Percentiles rank a stretch among this genome's conserved stretches.
Conservation (phyloP, 2,888 invertebrate genomes). For the Asteroscopus sphinx region DNA sequence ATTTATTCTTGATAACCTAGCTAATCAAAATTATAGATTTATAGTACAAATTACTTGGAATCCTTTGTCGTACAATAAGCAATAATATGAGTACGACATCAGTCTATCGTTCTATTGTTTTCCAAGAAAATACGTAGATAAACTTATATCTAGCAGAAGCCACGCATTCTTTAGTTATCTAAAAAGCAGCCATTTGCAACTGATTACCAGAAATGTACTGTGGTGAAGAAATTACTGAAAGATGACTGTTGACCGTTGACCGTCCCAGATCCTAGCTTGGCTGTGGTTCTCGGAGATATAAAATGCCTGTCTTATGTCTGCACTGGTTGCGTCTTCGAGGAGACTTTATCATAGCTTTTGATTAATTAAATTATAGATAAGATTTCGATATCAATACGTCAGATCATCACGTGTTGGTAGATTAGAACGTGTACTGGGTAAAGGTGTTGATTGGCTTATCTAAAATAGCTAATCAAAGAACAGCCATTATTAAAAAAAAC, state of each 20-base stretch:
- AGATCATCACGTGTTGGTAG: slow-evolving; percentile 32
- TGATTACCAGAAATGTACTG: neutral
- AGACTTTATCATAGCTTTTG: slow-evolving; percentile 17
- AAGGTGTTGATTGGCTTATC: slow-evolving; percentile 25
- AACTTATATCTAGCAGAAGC: slow-evolving; percentile 8
- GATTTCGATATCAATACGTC: slow-evolving; percentile 12
- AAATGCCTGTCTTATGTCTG: too few relatives aligned
- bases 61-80: slow-evolving; percentile 14
- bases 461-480: slow-evolving; percentile 8
- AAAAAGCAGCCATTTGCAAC: neutral
- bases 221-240: too few relatives aligned
- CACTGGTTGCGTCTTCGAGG: too few relatives aligned
- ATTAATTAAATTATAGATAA: slow-evolving; percentile 36
- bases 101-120: slow-evolving; percentile 26
- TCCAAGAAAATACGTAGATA: slow-evolving; percentile 20
- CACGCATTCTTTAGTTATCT: slow-evolving; percentile 34
- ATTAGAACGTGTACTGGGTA: slow-evolving; percentile 22
- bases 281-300: too few relatives aligned
- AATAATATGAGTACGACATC: slow-evolving; percentile 15
- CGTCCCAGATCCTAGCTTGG: too few relatives aligned
- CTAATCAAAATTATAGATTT: too few relatives aligned
- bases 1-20: too few relatives aligned
- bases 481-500: neutral
- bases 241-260: too few relatives aligned
- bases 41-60: neutral